These are phyloP conservation scores for Nemotelus pantherinus DNA, from an alignment of 2,888 invertebrate genomes.

Conservation along the genomic window DNA sequence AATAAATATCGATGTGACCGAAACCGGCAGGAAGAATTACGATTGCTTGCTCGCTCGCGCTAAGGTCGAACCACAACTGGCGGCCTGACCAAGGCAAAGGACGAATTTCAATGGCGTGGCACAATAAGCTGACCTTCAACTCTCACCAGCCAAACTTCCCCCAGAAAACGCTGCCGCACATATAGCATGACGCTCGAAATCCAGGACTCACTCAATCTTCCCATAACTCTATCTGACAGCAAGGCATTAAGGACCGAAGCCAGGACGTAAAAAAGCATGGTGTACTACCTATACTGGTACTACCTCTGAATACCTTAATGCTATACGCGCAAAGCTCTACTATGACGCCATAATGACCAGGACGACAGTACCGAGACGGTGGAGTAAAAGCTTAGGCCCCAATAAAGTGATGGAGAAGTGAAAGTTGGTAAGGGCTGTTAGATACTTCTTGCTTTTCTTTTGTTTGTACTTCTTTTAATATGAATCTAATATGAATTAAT, in stretches of 20 bases:
- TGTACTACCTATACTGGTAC: no score
- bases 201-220: slow-evolving; percentile 11
- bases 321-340: no score
- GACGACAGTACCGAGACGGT: no score
- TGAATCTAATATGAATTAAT: no score
- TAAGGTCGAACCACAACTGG: slow-evolving; percentile 19
- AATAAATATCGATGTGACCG: not conserved
- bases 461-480: no score
- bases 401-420: no score
- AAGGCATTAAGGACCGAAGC: no score
- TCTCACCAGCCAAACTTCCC: slow-evolving; percentile 11
- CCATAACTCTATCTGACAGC: slow-evolving; percentile 5
- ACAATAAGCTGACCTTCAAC: slow-evolving; percentile 35
- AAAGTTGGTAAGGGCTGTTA: no score
- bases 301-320: no score
- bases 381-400: no score
- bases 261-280: no score
- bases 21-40: slow-evolving; percentile 15
- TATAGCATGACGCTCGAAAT: not conserved
- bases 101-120: slow-evolving; percentile 28
- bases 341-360: not conserved
- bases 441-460: no score
- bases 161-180: not conserved
- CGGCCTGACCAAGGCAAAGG: slow-evolving; percentile 34
- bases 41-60: slow-evolving; percentile 11